phyloP scores from a whole-genome alignment of 2,797 vertebrate species.

The Molothrus aeneus region DNA sequence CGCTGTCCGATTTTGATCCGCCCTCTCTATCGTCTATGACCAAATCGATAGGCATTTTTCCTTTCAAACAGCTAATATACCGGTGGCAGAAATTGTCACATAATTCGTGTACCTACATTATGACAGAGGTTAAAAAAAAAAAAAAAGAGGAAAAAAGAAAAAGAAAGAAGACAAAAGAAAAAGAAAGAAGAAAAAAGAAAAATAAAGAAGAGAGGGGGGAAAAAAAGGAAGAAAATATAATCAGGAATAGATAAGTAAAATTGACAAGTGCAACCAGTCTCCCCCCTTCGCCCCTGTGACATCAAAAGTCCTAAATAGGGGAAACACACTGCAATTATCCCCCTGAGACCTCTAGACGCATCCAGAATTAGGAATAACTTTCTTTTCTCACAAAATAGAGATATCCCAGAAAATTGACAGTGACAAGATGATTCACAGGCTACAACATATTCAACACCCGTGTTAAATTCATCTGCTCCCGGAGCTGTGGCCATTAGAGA shows the following conservation, averaged over 20 bases:
- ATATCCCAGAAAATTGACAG: conserved; percentile 98
- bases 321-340: conserved; percentile 78
- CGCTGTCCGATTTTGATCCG: conserved; percentile 98
- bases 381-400: conserved; percentile 91
- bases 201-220: accelerated
- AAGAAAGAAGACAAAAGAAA: accelerated
- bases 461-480: conserved; percentile 95
- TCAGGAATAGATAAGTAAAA: conserved; percentile 77
- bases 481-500: conserved; percentile 88
- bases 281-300: conserved; percentile 75
- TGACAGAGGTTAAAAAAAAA: conserved; percentile 53
- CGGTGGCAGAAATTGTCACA: conserved; percentile 99
- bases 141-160: accelerated
- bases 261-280: conserved; percentile 81
- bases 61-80: conserved; percentile 99
- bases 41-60: conserved; percentile 99
- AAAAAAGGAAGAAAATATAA: conserved; percentile 70
- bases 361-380: conserved; percentile 85
- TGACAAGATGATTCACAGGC: conserved; percentile 96
- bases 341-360: conserved; percentile 78
- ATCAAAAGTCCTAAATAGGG: conserved; percentile 80
- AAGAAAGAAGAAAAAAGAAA: accelerated
- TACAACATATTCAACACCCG: conserved; percentile 93
- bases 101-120: conserved; percentile 94
- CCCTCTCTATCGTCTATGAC: conserved; percentile 99